Base-by-base conservation (phyloP, 2,113 vertebrate species). In the Psophia crepitans region DNA sequence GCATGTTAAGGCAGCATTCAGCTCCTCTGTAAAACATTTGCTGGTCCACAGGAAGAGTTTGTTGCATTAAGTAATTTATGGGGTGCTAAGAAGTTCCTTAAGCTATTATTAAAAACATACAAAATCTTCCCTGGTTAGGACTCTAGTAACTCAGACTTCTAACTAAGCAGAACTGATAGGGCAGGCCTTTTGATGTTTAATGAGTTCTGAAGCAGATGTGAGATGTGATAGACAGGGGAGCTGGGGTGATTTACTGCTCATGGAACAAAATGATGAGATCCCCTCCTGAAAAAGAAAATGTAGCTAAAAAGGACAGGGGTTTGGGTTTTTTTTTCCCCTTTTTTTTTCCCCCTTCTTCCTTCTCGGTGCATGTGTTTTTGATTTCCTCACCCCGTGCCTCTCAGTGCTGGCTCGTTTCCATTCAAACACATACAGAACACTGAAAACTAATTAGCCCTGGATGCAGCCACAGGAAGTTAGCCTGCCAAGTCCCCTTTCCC, bases 401-500 rank as follows among this genome's bases (percentile, higher is more conserved):
- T 98, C 97, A 93, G 97, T 97, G 88, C 97, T 97, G 97, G 97
- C 98, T 98, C 93, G 60, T 97, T 98, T 98, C 98, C 98, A 98
- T 98, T 95, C 96, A 96, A 98, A 97, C 98, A 97, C 98, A 97
- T 98, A 97, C 95, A 98, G 98, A 98, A 97, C 98, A 97, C 98
- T 98, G 98, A 98, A 98, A 98, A 97, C 97, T 98, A 98, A 99
- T 99, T 99, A 98, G 98, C 97, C 97, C 97, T 98, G 97, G 98
- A 97, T 98, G 95, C 96, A 98, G 98, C 97, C 97, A 97, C 97
- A 99, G 99, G 98, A 99, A 99, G 98, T 98, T 95, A 96, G 97
- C 96, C 98, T 99, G 99, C 98, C 98, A 99, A 98, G 97, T 98
- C 98, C 97, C 95, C 98, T 99, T 99, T 98, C 98, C 98, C 97